Percentiles rank a stretch among this genome's conserved stretches.
Evolutionary conservation across 2,797 vertebrate genomes (phyloP).

Genomic region (Schizopygopsis malacanthus): DNA sequence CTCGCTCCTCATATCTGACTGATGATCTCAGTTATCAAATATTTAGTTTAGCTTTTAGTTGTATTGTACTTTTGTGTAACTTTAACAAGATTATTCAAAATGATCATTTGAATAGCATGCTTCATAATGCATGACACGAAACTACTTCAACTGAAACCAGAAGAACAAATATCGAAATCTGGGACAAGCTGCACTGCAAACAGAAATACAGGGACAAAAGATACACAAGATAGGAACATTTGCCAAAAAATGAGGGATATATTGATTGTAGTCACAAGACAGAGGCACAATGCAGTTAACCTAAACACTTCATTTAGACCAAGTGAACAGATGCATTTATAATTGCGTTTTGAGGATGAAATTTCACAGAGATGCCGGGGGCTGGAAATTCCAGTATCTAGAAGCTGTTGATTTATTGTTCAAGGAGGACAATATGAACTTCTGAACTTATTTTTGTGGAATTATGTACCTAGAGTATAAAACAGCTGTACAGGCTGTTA

Average conservation of each 20-base stretch:
- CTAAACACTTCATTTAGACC: neutral
- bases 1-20: neutral
- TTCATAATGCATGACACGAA: neutral
- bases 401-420: neutral
- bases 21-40: neutral
- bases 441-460: neutral
- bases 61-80: neutral
- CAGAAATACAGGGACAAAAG: neutral
- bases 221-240: neutral
- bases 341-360: conserved; percentile 13
- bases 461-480: neutral
- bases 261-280: neutral
- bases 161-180: neutral
- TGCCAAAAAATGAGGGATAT: neutral
- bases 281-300: neutral
- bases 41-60: neutral
- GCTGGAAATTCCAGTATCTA: conserved; percentile 10
- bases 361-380: neutral
- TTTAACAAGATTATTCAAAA: neutral
- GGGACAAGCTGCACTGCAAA: neutral
- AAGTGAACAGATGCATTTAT: neutral
- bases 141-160: neutral
- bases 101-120: neutral
- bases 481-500: neutral
- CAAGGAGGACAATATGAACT: neutral